Evolutionary conservation across 1,140 invertebrate species (phyloP).

Genomic region (Listronotus oregonensis): DNA sequence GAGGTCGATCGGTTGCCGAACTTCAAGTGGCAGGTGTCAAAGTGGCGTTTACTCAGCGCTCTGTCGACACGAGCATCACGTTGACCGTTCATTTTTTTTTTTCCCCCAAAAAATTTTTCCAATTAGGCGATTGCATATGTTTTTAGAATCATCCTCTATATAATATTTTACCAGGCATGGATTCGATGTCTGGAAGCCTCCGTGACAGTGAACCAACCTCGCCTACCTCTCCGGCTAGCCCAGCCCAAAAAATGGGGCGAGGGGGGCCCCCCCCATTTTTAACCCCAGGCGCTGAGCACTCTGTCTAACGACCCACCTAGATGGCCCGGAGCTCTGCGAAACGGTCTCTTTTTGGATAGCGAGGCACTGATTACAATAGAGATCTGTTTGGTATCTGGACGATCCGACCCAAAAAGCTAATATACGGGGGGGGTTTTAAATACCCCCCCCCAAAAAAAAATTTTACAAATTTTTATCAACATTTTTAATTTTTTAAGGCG

Average conservation of each 20-base stretch:
- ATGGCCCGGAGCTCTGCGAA: constrained; percentile 24
- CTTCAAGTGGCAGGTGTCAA: constrained; percentile 88
- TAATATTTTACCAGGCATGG: constrained; percentile 69
- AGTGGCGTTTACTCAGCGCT: constrained; percentile 72
- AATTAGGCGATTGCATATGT: too few relatives aligned
- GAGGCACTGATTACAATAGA: constrained; percentile 88
- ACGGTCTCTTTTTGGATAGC: constrained; percentile 58
- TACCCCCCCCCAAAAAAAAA: too few relatives aligned
- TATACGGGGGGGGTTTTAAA: constrained; percentile 66
- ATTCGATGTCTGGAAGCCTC: constrained; percentile 90
- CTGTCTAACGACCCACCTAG: constrained; percentile 47
- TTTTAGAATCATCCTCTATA: too few relatives aligned
- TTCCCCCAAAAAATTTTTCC: too few relatives aligned
- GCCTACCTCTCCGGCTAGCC: constrained; percentile 76
- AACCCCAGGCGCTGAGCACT: constrained; percentile 61
- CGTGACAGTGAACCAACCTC: constrained; percentile 89
- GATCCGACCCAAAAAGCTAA: constrained; percentile 79
- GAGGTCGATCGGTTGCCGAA: constrained; percentile 85
- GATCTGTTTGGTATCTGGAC: constrained; percentile 71
- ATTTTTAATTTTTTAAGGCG: too few relatives aligned
- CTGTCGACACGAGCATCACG: constrained; percentile 73
- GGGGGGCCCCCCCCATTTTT: constrained; percentile 61
- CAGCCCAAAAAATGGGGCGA: constrained; percentile 57
- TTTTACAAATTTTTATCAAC: too few relatives aligned
- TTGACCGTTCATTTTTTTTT: constrained; percentile 91